Percentiles rank a stretch among this genome's conserved stretches.
Evolutionary conservation across 2,113 vertebrate species (phyloP).

Genomic region (Acrocephalus kingi): DNA sequence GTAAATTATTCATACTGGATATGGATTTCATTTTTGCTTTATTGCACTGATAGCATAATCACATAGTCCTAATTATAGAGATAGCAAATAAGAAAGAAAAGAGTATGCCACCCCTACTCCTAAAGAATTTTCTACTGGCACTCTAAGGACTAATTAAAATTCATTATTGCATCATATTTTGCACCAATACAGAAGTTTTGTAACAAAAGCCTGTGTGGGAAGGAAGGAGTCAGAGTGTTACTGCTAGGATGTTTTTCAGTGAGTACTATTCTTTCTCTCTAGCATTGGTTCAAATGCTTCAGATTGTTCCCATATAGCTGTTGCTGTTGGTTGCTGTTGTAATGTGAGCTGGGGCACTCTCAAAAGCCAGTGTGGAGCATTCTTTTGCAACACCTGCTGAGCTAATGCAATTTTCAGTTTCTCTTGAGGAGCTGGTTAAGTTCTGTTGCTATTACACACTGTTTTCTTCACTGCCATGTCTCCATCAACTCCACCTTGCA

Average conservation of each 20-base stretch:
- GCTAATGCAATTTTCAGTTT: background rate
- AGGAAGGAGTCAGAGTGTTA: background rate
- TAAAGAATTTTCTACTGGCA: background rate
- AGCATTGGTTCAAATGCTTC: background rate
- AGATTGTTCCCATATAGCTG: background rate
- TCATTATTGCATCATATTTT: background rate
- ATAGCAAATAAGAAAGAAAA: constrained; percentile 41
- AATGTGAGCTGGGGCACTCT: background rate
- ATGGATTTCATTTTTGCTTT: constrained; percentile 32
- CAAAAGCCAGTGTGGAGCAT: background rate
- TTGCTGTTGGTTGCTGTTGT: background rate
- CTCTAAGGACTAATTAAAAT: background rate
- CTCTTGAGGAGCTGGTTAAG: background rate
- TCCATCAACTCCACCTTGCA: background rate
- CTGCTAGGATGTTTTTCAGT: background rate
- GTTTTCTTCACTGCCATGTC: background rate
- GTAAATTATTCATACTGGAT: constrained; percentile 37
- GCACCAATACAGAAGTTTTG: background rate
- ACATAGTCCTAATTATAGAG: constrained; percentile 32
- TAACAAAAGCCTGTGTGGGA: background rate
- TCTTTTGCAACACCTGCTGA: background rate
- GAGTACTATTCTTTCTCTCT: background rate
- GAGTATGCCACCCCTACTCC: background rate
- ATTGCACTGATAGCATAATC: constrained; percentile 21
- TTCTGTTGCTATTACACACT: background rate